Base-by-base conservation (phyloP, 2,113 vertebrate genomes). In the Menidia beryllina region DNA sequence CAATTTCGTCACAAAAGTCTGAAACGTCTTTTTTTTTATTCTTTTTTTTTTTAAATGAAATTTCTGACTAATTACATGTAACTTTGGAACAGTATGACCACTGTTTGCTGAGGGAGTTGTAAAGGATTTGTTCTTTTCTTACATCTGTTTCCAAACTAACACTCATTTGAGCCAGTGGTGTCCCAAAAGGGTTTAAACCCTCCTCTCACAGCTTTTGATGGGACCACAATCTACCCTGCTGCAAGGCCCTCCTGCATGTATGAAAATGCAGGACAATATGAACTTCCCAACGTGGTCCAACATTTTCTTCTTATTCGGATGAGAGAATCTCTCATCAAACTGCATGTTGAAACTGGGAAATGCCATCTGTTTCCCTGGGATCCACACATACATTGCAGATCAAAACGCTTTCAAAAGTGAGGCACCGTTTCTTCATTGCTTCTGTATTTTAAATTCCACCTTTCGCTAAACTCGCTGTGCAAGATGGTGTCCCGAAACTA, bases 281-380 rank as follows among this genome's bases (percentile, higher is more conserved):
- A 67, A 75, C 69, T 72, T n/a, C 23, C 67, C 77, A 24, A 5
- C 39, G 9, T 49, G 50, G 62, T 30, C 64, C 64, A 54, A 63
- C 76, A 73, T 75, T 78, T 55, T 48, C 41, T 48, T 68, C 67
- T n/a, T 71, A 7, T 66, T 26, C 1, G 14, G 69, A 90, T 86
- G 59, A 82, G 77, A 26, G 88, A 88, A 90, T 78, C 61, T 78
- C 81, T 81, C 75, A 88, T 88, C 78, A 88, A 90, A 86, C 65
- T 24, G 48, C 52, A 73, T 81, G 51, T 71, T 8, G 56, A 57
- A 80, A 61, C 20, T 15, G 4, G 26, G 48, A 30, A n/a, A 66
- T 34, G 55, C 69, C 1, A 47, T 26, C 26, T 15, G 26, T 23
- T 53, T 62, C 43, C 14, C 67, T 4, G 7, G 69, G 63, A 77